phyloP scores from a whole-genome alignment of 2,888 invertebrate genomes.

The Tiliacea aurago region DNA sequence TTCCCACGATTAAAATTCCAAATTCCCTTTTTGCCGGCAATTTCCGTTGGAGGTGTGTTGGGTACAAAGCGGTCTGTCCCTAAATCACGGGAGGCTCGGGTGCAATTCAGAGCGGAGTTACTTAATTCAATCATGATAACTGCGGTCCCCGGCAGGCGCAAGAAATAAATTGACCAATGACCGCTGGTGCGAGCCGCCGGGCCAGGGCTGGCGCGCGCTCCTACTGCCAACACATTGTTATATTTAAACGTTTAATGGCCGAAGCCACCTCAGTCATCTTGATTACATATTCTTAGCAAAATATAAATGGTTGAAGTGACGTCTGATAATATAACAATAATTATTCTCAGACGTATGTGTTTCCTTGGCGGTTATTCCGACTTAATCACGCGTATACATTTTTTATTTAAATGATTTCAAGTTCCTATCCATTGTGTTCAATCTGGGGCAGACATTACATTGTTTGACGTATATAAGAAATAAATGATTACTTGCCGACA shows the following conservation, averaged over 20 bases:
- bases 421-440: conserved; percentile 56
- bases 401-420: conserved; percentile 58
- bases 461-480: conserved; percentile 66
- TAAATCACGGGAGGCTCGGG: conserved; percentile 82
- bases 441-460: conserved; percentile 60
- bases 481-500: conserved; percentile 64
- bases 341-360: background rate
- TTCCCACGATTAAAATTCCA: conserved; percentile 83
- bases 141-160: conserved; percentile 83
- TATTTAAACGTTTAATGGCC: too few species aligned
- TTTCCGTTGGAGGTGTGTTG: conserved; percentile 67
- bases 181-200: conserved; percentile 76
- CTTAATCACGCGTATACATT: conserved; percentile 54
- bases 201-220: conserved; percentile 70
- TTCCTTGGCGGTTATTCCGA: conserved; percentile 10
- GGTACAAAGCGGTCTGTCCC: conserved; percentile 68
- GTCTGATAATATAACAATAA: background rate
- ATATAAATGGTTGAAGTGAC: background rate
- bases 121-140: conserved; percentile 91
- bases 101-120: conserved; percentile 78
- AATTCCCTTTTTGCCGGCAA: conserved; percentile 82
- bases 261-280: background rate
- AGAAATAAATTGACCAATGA: conserved; percentile 90
- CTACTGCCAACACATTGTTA: background rate
- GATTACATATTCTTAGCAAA: background rate